Evolutionary conservation across 2,888 invertebrate species (phyloP).

Genomic region (Falcaria lacertinaria): DNA sequence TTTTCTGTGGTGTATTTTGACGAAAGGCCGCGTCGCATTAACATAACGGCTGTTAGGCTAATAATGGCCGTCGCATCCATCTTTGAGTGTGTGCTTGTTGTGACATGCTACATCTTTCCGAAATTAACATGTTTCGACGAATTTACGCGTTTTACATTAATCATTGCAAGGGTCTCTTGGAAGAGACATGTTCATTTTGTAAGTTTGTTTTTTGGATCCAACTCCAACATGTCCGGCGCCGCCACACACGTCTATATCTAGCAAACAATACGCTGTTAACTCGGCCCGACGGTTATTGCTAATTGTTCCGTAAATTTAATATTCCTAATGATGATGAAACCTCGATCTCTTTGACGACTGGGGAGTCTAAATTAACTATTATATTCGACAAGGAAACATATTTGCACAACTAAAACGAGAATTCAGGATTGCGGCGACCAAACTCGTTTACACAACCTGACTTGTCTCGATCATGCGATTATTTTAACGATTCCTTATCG

Average conservation of each 20-base stretch:
- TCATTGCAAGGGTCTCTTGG: constrained; percentile 8
- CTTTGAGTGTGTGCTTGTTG: constrained; percentile 19
- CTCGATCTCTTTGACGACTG: constrained; percentile 13
- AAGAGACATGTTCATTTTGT: not conserved
- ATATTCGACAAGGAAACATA: no score
- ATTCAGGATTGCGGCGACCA: no score
- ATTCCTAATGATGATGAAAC: constrained; percentile 11
- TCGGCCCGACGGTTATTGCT: constrained; percentile 40
- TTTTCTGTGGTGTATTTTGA: constrained; percentile 36
- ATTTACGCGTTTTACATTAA: constrained; percentile 10
- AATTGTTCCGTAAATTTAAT: constrained; percentile 41
- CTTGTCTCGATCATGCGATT: not conserved
- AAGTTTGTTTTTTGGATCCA: not conserved
- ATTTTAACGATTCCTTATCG: not conserved
- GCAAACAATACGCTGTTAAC: constrained; percentile 50
- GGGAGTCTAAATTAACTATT: constrained; percentile 9
- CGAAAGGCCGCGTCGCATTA: constrained; percentile 43
- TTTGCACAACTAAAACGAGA: no score
- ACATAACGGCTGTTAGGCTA: constrained; percentile 34
- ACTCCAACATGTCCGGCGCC: not conserved
- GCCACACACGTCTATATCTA: constrained; percentile 43
- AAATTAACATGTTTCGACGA: constrained; percentile 10
- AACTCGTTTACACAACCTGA: no score
- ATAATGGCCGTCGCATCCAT: constrained; percentile 23
- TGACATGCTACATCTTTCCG: constrained; percentile 21